phyloP scores from a whole-genome alignment of 2,797 vertebrate species.

The Helarctos malayanus region DNA sequence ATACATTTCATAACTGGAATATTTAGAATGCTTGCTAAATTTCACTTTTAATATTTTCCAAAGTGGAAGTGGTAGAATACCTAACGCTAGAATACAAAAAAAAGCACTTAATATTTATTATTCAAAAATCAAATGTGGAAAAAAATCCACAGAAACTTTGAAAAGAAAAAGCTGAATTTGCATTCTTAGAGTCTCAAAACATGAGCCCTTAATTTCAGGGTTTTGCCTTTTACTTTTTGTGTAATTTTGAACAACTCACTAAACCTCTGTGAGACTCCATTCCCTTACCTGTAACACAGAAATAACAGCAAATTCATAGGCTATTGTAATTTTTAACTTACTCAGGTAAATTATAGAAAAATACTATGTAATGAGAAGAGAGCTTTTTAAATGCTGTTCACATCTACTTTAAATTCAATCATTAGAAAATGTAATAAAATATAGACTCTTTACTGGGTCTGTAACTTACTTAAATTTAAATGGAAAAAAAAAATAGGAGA shows the following conservation, averaged over 20 bases:
- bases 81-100: neutral
- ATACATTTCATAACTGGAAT: neutral
- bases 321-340: constrained; percentile 58
- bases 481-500: neutral
- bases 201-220: neutral
- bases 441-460: constrained; percentile 7
- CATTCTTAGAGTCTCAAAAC: neutral
- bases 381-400: constrained; percentile 9
- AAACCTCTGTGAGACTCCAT: constrained; percentile 34
- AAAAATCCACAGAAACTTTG: neutral
- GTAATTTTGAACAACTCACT: constrained; percentile 26
- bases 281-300: constrained; percentile 3
- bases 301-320: constrained; percentile 3
- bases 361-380: neutral
- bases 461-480: constrained; percentile 40
- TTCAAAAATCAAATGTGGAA: constrained; percentile 49
- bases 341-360: constrained; percentile 12
- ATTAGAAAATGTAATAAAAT: constrained; percentile 36
- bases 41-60: neutral
- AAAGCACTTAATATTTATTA: constrained; percentile 4
- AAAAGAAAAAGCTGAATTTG: constrained; percentile 56
- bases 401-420: constrained; percentile 12
- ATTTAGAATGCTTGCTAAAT: neutral
- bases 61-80: neutral
- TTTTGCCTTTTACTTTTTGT: neutral